These are phyloP conservation scores for Stegostoma tigrinum DNA, from an alignment of 2,113 vertebrate species.

Conservation along the genomic window DNA sequence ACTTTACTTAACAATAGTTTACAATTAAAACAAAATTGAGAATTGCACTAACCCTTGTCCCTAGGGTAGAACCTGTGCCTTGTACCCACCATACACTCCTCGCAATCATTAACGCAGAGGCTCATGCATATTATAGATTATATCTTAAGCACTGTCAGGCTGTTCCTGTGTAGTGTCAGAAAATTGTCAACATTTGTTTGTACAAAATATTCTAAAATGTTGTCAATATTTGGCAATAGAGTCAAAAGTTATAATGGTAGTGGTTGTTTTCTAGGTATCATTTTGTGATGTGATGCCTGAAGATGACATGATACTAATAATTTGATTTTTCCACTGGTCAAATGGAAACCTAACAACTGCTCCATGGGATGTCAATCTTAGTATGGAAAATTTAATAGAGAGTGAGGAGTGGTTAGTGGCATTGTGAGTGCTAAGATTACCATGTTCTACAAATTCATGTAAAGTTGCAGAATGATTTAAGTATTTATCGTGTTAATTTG, in stretches of 20 bases:
- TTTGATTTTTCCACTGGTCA: slow-evolving; percentile 48
- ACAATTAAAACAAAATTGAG: too few relatives aligned
- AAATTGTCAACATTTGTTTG: background rate
- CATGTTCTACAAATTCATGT: slow-evolving; percentile 9
- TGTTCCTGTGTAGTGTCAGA: background rate
- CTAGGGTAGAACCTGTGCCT: too few relatives aligned
- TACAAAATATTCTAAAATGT: background rate
- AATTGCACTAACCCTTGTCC: too few relatives aligned
- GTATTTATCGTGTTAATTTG: background rate
- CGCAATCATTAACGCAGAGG: too few relatives aligned
- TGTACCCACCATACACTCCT: too few relatives aligned
- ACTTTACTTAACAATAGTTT: too few relatives aligned
- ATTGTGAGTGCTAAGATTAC: slow-evolving; percentile 43
- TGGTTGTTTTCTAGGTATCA: slow-evolving; percentile 37
- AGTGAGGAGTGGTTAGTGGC: slow-evolving; percentile 43
- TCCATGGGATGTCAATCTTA: slow-evolving; percentile 41
- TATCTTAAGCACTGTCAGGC: background rate
- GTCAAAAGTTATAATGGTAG: background rate
- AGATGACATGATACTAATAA: slow-evolving; percentile 45
- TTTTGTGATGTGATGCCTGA: slow-evolving; percentile 40
- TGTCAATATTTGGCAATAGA: background rate
- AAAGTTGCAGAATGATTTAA: background rate
- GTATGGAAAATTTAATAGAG: slow-evolving; percentile 38
- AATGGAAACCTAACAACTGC: slow-evolving; percentile 39
- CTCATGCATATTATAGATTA: too few relatives aligned